These are phyloP conservation scores for Melanocharis versteri DNA, from an alignment of 2,113 vertebrate species.

Conservation along the genomic window DNA sequence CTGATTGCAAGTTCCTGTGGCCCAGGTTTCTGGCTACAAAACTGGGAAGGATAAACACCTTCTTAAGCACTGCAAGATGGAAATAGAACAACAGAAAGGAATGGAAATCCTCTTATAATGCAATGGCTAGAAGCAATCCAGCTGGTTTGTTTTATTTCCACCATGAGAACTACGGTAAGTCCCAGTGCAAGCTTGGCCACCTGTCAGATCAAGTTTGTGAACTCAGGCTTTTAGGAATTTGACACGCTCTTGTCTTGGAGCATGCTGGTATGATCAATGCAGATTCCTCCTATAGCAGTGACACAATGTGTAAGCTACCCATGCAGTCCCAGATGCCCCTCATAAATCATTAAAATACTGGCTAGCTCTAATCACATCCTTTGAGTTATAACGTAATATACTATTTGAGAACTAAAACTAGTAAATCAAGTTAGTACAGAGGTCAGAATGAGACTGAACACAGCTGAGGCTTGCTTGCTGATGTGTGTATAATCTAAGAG, in stretches of 20 bases:
- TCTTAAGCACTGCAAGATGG: neutral
- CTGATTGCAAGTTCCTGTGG: neutral
- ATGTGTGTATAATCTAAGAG: neutral
- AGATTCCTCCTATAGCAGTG: neutral
- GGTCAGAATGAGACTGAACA: slow-evolving; percentile 30
- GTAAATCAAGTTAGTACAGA: slow-evolving; percentile 45
- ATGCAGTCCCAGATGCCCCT: slow-evolving; percentile 30
- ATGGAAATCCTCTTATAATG: slow-evolving; percentile 33
- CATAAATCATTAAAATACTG: slow-evolving; percentile 61
- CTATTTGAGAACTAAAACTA: slow-evolving; percentile 20
- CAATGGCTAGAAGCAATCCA: slow-evolving; percentile 28
- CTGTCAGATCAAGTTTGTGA: slow-evolving; percentile 57
- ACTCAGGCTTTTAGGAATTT: slow-evolving; percentile 38
- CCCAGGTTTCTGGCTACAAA: slow-evolving; percentile 18
- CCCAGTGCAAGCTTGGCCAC: slow-evolving; percentile 30
- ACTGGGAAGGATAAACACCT: slow-evolving; percentile 43
- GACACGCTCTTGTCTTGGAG: slow-evolving; percentile 26
- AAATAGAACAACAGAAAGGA: slow-evolving; percentile 29
- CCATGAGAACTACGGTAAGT: neutral
- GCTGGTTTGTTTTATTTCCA: slow-evolving; percentile 55
- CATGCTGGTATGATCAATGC: slow-evolving; percentile 5
- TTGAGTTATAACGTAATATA: slow-evolving; percentile 19
- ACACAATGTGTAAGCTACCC: slow-evolving; percentile 18
- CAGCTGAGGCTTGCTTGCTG: slow-evolving; percentile 3
- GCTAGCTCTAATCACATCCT: slow-evolving; percentile 15